A percentile compares a stretch with the other conserved stretches of the same genome.
Conservation (phyloP, 2,113 vertebrate genomes). For the Boulengeromyrus knoepffleri region DNA sequence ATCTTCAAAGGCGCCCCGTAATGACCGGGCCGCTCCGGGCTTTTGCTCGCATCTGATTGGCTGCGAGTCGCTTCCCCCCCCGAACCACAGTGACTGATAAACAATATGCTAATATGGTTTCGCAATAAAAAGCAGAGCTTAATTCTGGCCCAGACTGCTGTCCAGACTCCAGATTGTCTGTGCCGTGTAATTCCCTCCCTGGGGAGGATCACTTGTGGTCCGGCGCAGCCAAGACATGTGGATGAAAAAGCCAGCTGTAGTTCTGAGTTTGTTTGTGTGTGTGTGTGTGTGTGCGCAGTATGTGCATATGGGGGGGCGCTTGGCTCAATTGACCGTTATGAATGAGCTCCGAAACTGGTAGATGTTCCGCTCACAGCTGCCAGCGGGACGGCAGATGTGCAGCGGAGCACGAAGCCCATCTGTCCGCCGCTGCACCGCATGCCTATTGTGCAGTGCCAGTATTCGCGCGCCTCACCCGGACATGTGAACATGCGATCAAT, state of each 20-base stretch:
- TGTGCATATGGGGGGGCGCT: neutral
- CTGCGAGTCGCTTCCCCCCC: neutral
- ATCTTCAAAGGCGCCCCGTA: neutral
- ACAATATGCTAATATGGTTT: neutral
- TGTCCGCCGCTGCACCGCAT: neutral
- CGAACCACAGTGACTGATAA: neutral
- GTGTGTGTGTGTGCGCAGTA: neutral
- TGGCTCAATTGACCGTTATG: conserved; percentile 7
- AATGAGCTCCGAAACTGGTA: neutral
- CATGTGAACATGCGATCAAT: neutral
- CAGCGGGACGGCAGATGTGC: neutral
- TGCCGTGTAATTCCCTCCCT: neutral
- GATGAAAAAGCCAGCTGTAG: neutral
- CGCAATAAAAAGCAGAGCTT: neutral
- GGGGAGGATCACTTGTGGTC: neutral
- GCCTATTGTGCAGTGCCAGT: neutral
- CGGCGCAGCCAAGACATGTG: neutral
- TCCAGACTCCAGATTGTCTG: neutral
- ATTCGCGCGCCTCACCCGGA: neutral
- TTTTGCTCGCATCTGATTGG: neutral
- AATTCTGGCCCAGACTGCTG: neutral
- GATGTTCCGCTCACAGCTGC: neutral
- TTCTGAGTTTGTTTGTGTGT: neutral
- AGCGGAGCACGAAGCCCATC: neutral
- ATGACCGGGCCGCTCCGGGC: neutral